Evolutionary conservation across 2,113 vertebrate genomes (phyloP), one percentile per base, ranked within the genome.

Genomic region (Stomatorhinus ivindoensis): DNA sequence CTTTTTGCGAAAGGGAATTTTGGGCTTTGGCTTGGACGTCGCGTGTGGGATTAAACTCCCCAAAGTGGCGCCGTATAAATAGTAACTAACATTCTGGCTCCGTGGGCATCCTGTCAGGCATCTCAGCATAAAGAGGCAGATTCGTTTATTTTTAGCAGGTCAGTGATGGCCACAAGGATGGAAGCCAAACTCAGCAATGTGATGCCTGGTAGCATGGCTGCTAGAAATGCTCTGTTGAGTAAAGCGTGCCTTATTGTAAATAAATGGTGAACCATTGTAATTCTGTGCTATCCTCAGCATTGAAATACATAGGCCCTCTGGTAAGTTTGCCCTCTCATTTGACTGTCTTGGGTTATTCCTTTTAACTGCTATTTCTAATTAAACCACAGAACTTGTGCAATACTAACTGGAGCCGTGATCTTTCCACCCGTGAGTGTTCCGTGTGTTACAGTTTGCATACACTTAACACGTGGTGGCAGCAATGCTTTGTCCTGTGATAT

Each of bases 61-160:
- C 47, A 44, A 76, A 87, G 55, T n/a, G 31, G 17, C 11, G 7
- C 8, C 55, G 39, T 87, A 90, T 87, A 80, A 80, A 87, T 90
- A 90, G 85, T 27, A 90, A 87, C 47, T 55, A 89, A 47, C 89
- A 86, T 48, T 86, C 86, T 90, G 85, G 69, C 85, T 39, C 61
- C 42, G 85, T 44, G 85, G 84, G 86, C 42, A 53, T 76, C 89
- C 65, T 69, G 69, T 76, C 80, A 87, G 51, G 88, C 76, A 61
- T 89, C 65, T 83, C 51, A 17, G 42, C 15, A 24, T 53, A 55
- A 53, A 46, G 35, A 47, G 39, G 73, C 3, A 80, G 53, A 39
- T 87, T 42, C 10, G 13, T 61, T 58, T 87, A 50, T 58, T 87
- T 87, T 58, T 19, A 73, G 19, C 46, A 15, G 35, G 55, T 47